Percentiles rank a stretch among this genome's conserved stretches.
phyloP scores from a whole-genome alignment of 2,797 vertebrate species.

The Epinephelus coioides region DNA sequence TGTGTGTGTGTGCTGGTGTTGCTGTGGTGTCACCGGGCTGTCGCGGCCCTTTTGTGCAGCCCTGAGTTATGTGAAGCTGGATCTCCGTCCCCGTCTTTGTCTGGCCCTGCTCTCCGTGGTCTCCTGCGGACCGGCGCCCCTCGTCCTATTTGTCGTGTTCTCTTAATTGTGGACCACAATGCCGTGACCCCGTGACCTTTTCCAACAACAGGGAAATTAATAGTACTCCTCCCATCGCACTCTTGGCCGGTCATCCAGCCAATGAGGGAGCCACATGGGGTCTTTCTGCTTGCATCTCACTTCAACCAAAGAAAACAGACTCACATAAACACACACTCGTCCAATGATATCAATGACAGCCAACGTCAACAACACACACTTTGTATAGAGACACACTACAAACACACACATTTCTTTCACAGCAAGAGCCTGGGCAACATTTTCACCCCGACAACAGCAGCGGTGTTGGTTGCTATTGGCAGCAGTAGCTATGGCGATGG shows the following conservation, averaged over 20 bases:
- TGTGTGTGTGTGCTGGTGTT: constrained; percentile 68
- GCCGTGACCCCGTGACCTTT: constrained; percentile 78
- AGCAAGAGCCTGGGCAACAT: constrained; percentile 58
- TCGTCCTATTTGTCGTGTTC: constrained; percentile 82
- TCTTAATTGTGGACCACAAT: constrained; percentile 84
- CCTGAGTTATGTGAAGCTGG: constrained; percentile 83
- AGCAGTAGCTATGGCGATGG: constrained; percentile 69
- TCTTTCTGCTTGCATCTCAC: constrained; percentile 37
- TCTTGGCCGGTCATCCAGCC: constrained; percentile 66
- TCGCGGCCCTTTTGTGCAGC: constrained; percentile 76
- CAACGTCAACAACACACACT: constrained; percentile 50
- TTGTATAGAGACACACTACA: constrained; percentile 46
- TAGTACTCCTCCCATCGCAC: constrained; percentile 76
- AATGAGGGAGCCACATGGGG: constrained; percentile 59
- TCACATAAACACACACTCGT: constrained; percentile 41
- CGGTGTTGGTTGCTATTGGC: constrained; percentile 63
- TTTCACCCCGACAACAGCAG: constrained; percentile 63
- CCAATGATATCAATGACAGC: constrained; percentile 70
- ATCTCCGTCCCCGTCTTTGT: constrained; percentile 82
- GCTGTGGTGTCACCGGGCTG: constrained; percentile 76
- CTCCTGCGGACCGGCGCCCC: constrained; percentile 77
- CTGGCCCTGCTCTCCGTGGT: constrained; percentile 68
- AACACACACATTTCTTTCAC: constrained; percentile 65
- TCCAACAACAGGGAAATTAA: constrained; percentile 83
- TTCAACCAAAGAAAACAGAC: constrained; percentile 42